Percentiles rank a stretch among this genome's conserved stretches.
These are phyloP conservation scores for Meghimatium bilineatum DNA, from an alignment of 2,888 invertebrate genomes.

Conservation along the genomic window DNA sequence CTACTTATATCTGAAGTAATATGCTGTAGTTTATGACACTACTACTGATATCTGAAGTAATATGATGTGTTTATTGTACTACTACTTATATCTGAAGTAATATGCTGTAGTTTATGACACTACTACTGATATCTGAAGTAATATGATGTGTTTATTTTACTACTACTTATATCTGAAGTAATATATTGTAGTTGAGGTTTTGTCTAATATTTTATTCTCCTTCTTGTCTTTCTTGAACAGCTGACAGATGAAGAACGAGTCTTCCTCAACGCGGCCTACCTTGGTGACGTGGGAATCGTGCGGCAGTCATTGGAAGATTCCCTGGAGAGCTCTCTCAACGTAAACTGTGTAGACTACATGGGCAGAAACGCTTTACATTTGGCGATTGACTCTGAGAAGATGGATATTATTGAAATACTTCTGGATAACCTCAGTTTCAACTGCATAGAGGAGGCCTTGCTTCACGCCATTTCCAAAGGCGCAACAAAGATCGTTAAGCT, in stretches of 20 bases:
- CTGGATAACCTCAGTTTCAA: conserved; percentile 81
- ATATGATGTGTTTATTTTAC: no score
- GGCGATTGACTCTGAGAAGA: conserved; percentile 83
- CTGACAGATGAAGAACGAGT: conserved; percentile 77
- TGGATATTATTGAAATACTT: conserved; percentile 83
- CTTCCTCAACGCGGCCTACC: conserved; percentile 75
- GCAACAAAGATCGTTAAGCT: conserved; percentile 81
- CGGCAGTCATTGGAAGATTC: conserved; percentile 74
- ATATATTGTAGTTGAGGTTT: no score
- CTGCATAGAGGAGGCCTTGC: conserved; percentile 82
- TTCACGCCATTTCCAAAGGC: conserved; percentile 83
- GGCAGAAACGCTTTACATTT: conserved; percentile 84
- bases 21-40: no score
- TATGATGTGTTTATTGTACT: no score
- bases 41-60: no score
- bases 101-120: no score
- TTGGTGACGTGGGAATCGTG: conserved; percentile 75
- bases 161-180: no score
- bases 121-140: no score
- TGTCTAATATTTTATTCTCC: not conserved
- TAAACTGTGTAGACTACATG: conserved; percentile 79
- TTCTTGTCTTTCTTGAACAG: conserved; percentile 54
- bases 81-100: no score
- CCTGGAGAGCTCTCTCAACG: conserved; percentile 71
- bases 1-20: no score